Evolutionary conservation across 2,888 invertebrate species (phyloP).

Genomic region (Leptopilina myrica): DNA sequence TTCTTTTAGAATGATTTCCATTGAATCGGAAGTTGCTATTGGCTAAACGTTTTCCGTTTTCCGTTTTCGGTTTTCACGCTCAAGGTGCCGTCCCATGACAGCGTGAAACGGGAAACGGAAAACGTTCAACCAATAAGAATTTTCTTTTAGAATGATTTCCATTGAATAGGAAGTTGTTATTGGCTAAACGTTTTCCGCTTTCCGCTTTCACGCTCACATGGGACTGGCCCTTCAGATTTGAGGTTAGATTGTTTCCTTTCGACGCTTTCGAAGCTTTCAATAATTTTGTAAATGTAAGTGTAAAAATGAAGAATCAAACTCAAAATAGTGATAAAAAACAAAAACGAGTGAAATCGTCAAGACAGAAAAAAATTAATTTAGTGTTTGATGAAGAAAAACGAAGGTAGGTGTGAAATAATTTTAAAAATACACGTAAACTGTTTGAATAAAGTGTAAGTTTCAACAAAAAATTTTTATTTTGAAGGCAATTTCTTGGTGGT

Average conservation of each 20-base stretch:
- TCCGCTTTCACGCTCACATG: no score
- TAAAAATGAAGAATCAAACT: conserved; percentile 11
- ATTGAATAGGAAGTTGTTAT: no score
- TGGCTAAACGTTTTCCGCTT: no score
- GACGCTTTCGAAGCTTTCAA: neutral
- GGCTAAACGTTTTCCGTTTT: no score
- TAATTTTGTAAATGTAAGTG: neutral
- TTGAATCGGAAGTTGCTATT: no score
- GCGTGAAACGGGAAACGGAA: no score
- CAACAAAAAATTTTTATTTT: conserved; percentile 58
- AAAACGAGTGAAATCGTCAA: neutral
- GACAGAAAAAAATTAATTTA: conserved; percentile 22
- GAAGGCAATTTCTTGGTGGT: conserved; percentile 88
- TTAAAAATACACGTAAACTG: neutral
- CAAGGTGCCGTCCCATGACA: no score
- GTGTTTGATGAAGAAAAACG: conserved; percentile 34
- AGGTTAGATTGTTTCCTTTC: conserved; percentile 4
- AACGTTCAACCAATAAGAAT: no score
- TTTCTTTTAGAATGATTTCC: no score
- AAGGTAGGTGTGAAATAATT: conserved; percentile 9
- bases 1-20: no score
- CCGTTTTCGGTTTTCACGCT: no score
- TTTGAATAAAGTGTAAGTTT: neutral
- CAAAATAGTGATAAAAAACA: conserved; percentile 5
- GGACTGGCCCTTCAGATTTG: no score